Conservation (phyloP, 2,888 invertebrate genomes). For the Hypolimnas misippus region DNA sequence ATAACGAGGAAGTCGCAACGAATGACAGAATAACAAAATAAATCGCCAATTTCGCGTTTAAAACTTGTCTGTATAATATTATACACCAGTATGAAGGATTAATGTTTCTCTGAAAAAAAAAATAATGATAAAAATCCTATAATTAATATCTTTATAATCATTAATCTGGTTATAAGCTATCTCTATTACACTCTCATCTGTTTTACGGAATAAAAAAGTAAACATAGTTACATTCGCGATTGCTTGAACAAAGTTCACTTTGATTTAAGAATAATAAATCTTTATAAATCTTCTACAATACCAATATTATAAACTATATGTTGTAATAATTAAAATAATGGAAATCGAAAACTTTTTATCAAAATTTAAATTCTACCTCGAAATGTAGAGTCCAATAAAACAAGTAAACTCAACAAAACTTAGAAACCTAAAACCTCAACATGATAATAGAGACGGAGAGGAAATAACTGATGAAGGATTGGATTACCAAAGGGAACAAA, state of each 20-base stretch:
- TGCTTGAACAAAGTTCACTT: no score
- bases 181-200: no score
- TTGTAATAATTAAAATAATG: no score
- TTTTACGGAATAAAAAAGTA: no score
- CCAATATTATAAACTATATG: not conserved
- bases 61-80: not conserved
- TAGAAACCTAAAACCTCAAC: conserved; percentile 20
- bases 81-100: not conserved
- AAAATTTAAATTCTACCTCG: not conserved
- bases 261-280: no score
- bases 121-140: no score
- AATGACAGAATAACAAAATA: conserved; percentile 23
- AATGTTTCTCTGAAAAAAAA: no score
- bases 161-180: no score
- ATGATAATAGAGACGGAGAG: conserved; percentile 25
- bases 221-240: no score
- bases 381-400: conserved; percentile 17
- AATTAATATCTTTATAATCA: no score
- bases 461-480: conserved; percentile 21
- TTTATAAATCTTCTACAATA: no score
- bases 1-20: conserved; percentile 63
- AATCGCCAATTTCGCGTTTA: conserved; percentile 18
- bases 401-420: conserved; percentile 7
- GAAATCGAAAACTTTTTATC: not conserved
- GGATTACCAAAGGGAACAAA: conserved; percentile 30